Conservation (phyloP, 2,113 vertebrate species). For the Charina bottae region DNA sequence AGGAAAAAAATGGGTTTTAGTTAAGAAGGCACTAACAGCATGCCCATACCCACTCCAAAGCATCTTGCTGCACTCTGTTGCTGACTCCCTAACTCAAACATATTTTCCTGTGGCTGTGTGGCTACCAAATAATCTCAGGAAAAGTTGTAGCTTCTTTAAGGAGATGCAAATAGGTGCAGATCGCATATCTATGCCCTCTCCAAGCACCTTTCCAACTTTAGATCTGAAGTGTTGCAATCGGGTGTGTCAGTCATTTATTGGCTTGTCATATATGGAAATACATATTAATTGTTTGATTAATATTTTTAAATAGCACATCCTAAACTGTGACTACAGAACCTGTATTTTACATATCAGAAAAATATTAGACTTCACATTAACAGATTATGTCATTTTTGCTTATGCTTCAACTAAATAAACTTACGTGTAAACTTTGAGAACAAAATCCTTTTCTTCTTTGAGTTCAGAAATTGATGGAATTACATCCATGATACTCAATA, state of each 20-base stretch:
- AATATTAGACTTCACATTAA: slow-evolving; percentile 5
- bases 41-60: neutral
- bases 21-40: neutral
- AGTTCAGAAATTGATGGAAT: slow-evolving; percentile 92
- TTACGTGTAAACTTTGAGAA: slow-evolving; percentile 98
- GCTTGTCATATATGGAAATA: neutral
- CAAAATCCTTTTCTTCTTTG: slow-evolving; percentile 96
- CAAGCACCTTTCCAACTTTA: neutral
- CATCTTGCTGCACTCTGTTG: neutral
- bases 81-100: neutral
- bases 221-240: neutral
- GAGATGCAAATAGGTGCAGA: neutral
- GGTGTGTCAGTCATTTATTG: neutral
- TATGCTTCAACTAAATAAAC: slow-evolving; percentile 60
- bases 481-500: slow-evolving; percentile 89
- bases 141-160: neutral
- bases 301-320: neutral
- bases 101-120: neutral
- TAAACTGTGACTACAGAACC: neutral
- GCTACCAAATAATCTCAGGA: neutral
- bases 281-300: neutral
- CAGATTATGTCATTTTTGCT: neutral
- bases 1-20: neutral
- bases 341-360: slow-evolving; percentile 15
- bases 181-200: neutral